Conservation (phyloP, 2,797 vertebrate species). For the Molossus molossus region DNA sequence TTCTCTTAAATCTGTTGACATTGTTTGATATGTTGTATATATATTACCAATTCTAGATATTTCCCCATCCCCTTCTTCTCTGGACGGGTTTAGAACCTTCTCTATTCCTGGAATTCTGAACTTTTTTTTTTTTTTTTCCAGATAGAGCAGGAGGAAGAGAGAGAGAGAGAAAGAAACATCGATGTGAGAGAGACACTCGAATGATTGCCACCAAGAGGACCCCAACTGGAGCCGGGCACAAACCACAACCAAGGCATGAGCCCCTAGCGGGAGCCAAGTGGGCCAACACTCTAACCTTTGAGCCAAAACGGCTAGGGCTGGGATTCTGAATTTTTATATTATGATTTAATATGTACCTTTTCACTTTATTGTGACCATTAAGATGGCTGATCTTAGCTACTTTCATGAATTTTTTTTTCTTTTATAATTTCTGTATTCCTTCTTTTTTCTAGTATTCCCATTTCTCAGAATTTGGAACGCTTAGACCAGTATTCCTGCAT, state of each 20-base stretch:
- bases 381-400: background rate
- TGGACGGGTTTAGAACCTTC: constrained; percentile 27
- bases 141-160: too few species aligned
- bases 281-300: too few species aligned
- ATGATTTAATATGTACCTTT: constrained; percentile 8
- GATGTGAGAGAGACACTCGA: too few species aligned
- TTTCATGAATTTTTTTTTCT: background rate
- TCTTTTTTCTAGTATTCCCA: background rate
- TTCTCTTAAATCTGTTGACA: background rate
- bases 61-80: background rate
- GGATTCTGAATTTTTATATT: constrained; percentile 47
- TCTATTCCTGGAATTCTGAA: constrained; percentile 7
- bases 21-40: background rate
- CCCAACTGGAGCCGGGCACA: too few species aligned
- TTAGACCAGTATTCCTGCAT: background rate
- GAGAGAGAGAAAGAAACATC: too few species aligned
- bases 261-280: too few species aligned
- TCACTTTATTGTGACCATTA: background rate
- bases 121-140: background rate
- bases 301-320: too few species aligned
- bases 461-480: constrained; percentile 2
- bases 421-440: background rate
- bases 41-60: background rate
- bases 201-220: too few species aligned
- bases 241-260: too few species aligned